Percentiles rank a stretch among this genome's conserved stretches.
Evolutionary conservation across 23 tunicate genomes (phyloP).

Genomic region (Corella eumyota): DNA sequence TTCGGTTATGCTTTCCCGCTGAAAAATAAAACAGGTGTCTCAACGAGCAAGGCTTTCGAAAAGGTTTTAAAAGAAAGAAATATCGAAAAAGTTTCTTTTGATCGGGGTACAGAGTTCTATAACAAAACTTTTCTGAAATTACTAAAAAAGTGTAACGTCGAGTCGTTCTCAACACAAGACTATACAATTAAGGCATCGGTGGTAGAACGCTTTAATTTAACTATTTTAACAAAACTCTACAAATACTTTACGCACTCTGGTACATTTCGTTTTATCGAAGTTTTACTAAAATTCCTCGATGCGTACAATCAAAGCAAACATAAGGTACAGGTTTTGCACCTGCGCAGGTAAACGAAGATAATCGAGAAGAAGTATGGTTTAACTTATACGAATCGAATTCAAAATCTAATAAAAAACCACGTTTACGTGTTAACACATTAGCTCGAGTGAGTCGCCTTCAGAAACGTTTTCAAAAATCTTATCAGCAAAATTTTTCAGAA

Average conservation of each 20-base stretch:
- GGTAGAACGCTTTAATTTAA: background rate
- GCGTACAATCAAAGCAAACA: background rate
- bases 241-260: background rate
- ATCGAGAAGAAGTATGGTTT: too few species aligned
- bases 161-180: background rate
- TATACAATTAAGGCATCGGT: background rate
- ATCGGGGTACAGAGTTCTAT: background rate
- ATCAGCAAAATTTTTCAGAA: too few species aligned
- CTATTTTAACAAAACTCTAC: background rate
- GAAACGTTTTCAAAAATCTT: too few species aligned
- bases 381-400: too few species aligned
- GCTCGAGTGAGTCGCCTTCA: too few species aligned
- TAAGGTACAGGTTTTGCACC: too few species aligned
- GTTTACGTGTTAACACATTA: too few species aligned
- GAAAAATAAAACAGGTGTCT: background rate
- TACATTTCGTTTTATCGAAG: background rate
- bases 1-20: background rate
- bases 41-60: background rate
- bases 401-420: too few species aligned
- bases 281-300: background rate
- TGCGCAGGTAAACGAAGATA: too few species aligned
- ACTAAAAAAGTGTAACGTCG: background rate
- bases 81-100: background rate
- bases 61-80: background rate
- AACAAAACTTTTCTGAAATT: background rate